phyloP scores from a whole-genome alignment of 2,113 vertebrate genomes.

The Varanus komodoensis region DNA sequence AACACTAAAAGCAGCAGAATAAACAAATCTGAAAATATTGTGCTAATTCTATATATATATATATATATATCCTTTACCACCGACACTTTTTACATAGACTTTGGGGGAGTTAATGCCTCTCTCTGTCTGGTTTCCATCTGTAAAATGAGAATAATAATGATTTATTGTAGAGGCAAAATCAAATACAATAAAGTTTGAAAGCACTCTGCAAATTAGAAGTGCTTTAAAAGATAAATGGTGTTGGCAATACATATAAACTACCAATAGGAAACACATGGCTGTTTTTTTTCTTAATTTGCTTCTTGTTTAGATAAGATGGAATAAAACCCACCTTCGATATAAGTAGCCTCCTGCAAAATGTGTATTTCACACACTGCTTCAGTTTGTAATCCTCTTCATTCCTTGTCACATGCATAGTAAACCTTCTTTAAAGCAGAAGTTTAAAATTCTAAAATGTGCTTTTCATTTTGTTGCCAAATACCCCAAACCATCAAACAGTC shows the following conservation, averaged over 20 bases:
- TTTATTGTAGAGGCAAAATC: background rate
- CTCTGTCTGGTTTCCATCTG: background rate
- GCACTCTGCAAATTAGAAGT: background rate
- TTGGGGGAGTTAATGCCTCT: background rate
- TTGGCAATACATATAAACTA: background rate
- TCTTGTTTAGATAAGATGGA: constrained; percentile 11
- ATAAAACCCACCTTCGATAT: constrained; percentile 7
- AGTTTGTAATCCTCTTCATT: constrained; percentile 65
- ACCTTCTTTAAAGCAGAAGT: constrained; percentile 59
- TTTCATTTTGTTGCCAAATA: constrained; percentile 50
- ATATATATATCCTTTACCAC: background rate
- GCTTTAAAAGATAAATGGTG: background rate
- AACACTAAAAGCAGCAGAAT: background rate
- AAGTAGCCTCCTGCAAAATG: constrained; percentile 42
- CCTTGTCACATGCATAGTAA: constrained; percentile 67
- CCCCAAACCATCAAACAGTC: constrained; percentile 43
- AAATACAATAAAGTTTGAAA: background rate
- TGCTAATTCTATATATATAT: background rate
- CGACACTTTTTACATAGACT: background rate
- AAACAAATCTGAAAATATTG: background rate
- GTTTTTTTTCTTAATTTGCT: background rate
- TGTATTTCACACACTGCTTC: constrained; percentile 63
- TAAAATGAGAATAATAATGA: constrained; percentile 3
- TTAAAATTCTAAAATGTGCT: constrained; percentile 64
- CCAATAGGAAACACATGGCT: constrained; percentile 5